Percentiles rank a stretch among this genome's conserved stretches.
phyloP scores from a whole-genome alignment of 2,797 vertebrate genomes.

The Sebastes trivittatus region DNA sequence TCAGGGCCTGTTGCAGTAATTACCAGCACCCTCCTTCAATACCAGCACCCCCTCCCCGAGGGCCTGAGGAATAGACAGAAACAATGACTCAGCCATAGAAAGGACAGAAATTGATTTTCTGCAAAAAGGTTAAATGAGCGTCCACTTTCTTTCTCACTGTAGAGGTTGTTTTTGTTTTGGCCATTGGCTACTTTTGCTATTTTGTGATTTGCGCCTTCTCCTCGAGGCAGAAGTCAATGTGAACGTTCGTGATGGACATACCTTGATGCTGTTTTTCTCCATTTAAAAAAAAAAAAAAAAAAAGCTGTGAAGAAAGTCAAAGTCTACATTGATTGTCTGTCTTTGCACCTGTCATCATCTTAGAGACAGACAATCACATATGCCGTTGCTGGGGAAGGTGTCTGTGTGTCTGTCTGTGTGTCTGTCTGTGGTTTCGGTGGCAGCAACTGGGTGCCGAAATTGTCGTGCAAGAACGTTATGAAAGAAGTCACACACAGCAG shows the following conservation, averaged over 20 bases:
- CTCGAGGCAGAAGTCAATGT: constrained; percentile 20
- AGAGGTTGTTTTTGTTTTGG: constrained; percentile 48
- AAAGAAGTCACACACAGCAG: constrained; percentile 48
- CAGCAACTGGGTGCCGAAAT: not conserved
- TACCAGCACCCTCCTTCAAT: not conserved
- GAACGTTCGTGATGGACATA: constrained; percentile 22
- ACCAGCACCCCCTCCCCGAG: not conserved
- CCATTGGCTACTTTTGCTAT: constrained; percentile 28
- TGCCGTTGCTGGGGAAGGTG: not conserved
- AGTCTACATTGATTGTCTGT: not conserved
- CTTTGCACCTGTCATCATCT: not conserved
- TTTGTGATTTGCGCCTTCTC: constrained; percentile 26
- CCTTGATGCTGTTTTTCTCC: not conserved
- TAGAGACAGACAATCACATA: not conserved
- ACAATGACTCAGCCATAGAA: constrained; percentile 58
- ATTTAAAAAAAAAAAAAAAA: not conserved
- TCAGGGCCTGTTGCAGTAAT: constrained; percentile 54
- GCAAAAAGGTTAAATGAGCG: constrained; percentile 57
- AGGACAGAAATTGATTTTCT: constrained; percentile 59
- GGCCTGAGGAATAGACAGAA: constrained; percentile 42
- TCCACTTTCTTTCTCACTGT: constrained; percentile 5
- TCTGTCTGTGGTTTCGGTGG: not conserved
- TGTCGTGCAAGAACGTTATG: constrained; percentile 2
- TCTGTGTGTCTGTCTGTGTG: not conserved
- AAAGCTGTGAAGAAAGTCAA: not conserved